These are phyloP conservation scores for Athene noctua DNA, from an alignment of 2,113 vertebrate species.

Conservation along the genomic window DNA sequence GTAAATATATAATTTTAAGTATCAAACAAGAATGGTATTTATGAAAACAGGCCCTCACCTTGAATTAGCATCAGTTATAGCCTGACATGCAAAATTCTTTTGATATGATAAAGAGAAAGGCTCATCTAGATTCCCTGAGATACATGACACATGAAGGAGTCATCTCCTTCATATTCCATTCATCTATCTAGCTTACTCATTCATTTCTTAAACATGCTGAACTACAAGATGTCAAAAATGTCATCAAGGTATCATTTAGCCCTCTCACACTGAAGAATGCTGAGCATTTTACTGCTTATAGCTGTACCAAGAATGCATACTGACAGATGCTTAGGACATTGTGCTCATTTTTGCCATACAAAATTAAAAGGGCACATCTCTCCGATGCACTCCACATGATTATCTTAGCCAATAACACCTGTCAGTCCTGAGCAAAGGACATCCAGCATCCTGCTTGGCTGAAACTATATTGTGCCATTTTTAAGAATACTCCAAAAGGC, in stretches of 20 bases:
- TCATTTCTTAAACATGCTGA: not conserved
- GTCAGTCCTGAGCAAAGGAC: not conserved
- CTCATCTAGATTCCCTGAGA: not conserved
- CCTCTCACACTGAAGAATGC: not conserved
- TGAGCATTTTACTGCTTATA: not conserved
- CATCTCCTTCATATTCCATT: not conserved
- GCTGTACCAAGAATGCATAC: not conserved
- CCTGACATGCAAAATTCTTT: not conserved
- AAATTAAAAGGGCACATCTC: not conserved
- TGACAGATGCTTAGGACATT: not conserved
- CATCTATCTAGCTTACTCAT: not conserved
- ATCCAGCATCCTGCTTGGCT: not conserved
- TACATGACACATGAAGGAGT: not conserved
- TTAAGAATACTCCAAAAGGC: not conserved
- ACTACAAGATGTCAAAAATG: not conserved
- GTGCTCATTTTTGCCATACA: not conserved
- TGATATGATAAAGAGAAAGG: not conserved
- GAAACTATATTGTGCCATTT: not conserved
- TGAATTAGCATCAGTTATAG: not conserved
- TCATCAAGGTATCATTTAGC: not conserved
- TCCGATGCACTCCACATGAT: not conserved
- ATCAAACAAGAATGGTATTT: not conserved
- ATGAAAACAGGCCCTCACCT: not conserved
- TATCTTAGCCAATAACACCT: not conserved
- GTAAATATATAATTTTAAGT: not conserved